Evolutionary conservation across 2,888 invertebrate species (phyloP).

Genomic region (Cerastis leucographa): DNA sequence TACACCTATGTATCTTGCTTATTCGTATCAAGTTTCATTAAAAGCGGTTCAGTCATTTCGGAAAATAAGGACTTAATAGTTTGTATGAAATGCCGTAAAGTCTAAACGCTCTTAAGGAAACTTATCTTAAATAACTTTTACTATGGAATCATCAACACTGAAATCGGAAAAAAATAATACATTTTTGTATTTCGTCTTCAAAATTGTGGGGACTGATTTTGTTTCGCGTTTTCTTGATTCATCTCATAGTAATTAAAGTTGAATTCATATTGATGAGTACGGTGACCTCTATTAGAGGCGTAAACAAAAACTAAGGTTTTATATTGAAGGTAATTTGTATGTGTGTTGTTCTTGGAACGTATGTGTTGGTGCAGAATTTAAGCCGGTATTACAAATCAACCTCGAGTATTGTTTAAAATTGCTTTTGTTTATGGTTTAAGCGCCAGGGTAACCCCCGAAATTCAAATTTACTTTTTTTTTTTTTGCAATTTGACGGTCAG

Average conservation of each 20-base stretch:
- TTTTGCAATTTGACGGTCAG: too few relatives aligned
- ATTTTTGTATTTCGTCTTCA: not conserved
- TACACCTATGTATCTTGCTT: too few relatives aligned
- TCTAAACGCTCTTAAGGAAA: too few relatives aligned
- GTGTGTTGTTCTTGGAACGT: slow-evolving; percentile 30
- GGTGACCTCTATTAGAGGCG: not conserved
- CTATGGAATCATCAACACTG: too few relatives aligned
- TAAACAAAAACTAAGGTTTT: not conserved
- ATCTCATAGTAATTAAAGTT: not conserved
- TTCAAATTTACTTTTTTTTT: too few relatives aligned
- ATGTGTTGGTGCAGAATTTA: not conserved
- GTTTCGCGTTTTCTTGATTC: not conserved
- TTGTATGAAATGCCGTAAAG: too few relatives aligned
- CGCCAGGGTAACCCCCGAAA: too few relatives aligned
- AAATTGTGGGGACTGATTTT: not conserved
- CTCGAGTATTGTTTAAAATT: not conserved
- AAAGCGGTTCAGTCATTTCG: too few relatives aligned
- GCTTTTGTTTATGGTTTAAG: too few relatives aligned
- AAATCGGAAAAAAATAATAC: not conserved
- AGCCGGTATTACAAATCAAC: not conserved
- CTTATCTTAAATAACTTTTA: too few relatives aligned
- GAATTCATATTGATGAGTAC: not conserved
- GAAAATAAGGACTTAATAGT: too few relatives aligned
- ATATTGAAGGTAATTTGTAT: not conserved
- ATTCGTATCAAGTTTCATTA: too few relatives aligned